These are phyloP conservation scores for Chaetura pelagica DNA, from an alignment of 2,113 vertebrate species.

Conservation along the genomic window DNA sequence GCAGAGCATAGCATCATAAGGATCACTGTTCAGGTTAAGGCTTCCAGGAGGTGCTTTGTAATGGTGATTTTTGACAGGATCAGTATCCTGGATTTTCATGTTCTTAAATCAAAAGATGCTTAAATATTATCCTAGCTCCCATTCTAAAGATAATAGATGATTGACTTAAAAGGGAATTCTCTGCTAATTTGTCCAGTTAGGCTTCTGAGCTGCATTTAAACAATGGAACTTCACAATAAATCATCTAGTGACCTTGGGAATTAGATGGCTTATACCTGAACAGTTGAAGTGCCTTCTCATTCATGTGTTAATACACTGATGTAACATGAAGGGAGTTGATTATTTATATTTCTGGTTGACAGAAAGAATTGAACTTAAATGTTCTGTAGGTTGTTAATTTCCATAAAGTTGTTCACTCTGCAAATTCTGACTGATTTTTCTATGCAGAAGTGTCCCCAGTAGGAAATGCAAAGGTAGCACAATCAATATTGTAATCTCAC, in stretches of 20 bases:
- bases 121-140: not conserved
- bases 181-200: not conserved
- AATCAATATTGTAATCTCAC: not conserved
- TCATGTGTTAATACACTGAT: not conserved
- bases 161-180: not conserved
- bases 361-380: not conserved
- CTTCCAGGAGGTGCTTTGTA: not conserved
- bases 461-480: not conserved
- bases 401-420: not conserved
- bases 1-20: not conserved
- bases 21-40: not conserved
- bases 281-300: not conserved
- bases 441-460: not conserved
- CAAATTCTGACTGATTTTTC: not conserved
- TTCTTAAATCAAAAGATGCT: not conserved
- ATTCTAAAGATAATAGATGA: not conserved
- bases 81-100: not conserved
- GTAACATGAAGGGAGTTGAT: not conserved
- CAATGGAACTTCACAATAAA: not conserved
- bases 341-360: not conserved
- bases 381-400: not conserved
- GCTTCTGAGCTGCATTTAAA: not conserved
- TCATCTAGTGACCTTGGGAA: not conserved
- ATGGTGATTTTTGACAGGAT: not conserved
- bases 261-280: not conserved